Percentiles rank a stretch among this genome's conserved stretches.
phyloP scores from a whole-genome alignment of 2,797 vertebrate genomes.

The Brachyalestes nurse region DNA sequence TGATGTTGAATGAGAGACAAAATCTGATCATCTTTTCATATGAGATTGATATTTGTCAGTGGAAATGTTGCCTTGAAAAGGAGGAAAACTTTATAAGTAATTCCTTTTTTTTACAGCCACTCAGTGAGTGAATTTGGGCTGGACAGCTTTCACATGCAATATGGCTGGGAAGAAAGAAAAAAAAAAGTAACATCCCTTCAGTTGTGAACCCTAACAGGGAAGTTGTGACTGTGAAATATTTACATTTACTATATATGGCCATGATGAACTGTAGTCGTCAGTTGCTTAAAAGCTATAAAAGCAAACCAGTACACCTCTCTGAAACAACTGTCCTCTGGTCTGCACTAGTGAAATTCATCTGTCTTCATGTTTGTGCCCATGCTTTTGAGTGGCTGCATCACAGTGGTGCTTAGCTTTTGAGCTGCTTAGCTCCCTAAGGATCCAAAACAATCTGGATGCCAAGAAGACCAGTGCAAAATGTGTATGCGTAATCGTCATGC shows the following conservation, averaged over 20 bases:
- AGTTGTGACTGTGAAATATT: constrained; percentile 54
- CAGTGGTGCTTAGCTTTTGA: constrained; percentile 51
- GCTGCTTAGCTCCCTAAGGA: constrained; percentile 43
- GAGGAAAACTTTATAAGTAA: constrained; percentile 30
- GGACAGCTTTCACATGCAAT: constrained; percentile 45
- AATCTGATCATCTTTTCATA: constrained; percentile 46
- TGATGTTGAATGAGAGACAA: constrained; percentile 49
- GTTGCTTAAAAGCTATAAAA: constrained; percentile 52
- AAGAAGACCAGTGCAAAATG: constrained; percentile 32
- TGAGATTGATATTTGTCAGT: constrained; percentile 45
- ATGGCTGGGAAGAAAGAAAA: constrained; percentile 37
- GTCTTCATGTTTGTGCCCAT: constrained; percentile 43
- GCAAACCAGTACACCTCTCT: constrained; percentile 47
- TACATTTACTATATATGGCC: constrained; percentile 51
- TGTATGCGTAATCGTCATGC: constrained; percentile 28
- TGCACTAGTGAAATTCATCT: constrained; percentile 44
- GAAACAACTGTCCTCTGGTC: constrained; percentile 42
- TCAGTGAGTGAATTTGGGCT: constrained; percentile 41
- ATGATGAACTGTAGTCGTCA: constrained; percentile 44
- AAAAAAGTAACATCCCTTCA: constrained; percentile 39
- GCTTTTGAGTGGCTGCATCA: constrained; percentile 42
- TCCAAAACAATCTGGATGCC: constrained; percentile 36
- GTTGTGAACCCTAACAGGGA: constrained; percentile 53
- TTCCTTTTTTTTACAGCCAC: constrained; percentile 24
- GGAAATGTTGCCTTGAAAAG: constrained; percentile 55